Conservation (phyloP, 2,113 vertebrate species). For the Rhabdornis inornatus region DNA sequence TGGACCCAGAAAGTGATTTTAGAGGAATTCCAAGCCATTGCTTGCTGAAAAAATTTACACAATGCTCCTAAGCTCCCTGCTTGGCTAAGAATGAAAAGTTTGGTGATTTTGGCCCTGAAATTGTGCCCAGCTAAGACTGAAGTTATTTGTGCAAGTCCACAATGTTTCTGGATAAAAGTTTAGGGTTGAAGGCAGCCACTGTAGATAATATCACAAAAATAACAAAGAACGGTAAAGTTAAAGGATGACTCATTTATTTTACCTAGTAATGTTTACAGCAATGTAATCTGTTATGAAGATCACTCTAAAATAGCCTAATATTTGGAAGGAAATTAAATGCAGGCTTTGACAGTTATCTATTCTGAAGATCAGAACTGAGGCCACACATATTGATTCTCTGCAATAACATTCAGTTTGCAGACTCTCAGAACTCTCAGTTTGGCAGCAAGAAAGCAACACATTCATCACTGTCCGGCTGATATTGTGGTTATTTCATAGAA, state of each 20-base stretch:
- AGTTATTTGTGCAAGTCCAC: not conserved
- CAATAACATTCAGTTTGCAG: slow-evolving; percentile 66
- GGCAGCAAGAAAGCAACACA: slow-evolving; percentile 42
- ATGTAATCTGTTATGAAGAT: slow-evolving; percentile 51
- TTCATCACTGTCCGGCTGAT: slow-evolving; percentile 53
- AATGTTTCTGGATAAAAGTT: not conserved
- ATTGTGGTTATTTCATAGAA: not conserved
- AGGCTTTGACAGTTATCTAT: slow-evolving; percentile 63
- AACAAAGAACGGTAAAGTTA: slow-evolving; percentile 15
- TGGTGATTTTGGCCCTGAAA: not conserved
- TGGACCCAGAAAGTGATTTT: not conserved
- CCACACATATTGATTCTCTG: slow-evolving; percentile 56
- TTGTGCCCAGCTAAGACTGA: not conserved
- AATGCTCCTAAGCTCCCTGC: not conserved
- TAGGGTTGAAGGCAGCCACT: not conserved
- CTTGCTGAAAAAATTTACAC: not conserved
- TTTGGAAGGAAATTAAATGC: slow-evolving; percentile 80
- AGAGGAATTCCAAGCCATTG: not conserved
- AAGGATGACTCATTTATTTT: slow-evolving; percentile 60
- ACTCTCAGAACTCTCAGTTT: slow-evolving; percentile 41
- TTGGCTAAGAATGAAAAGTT: not conserved
- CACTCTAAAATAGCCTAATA: slow-evolving; percentile 67
- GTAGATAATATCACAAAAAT: slow-evolving; percentile 21
- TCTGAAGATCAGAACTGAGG: slow-evolving; percentile 58
- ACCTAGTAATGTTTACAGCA: slow-evolving; percentile 60